Evolutionary conservation across 2,797 vertebrate species (phyloP).

Genomic region (Loriculus beryllinus): DNA sequence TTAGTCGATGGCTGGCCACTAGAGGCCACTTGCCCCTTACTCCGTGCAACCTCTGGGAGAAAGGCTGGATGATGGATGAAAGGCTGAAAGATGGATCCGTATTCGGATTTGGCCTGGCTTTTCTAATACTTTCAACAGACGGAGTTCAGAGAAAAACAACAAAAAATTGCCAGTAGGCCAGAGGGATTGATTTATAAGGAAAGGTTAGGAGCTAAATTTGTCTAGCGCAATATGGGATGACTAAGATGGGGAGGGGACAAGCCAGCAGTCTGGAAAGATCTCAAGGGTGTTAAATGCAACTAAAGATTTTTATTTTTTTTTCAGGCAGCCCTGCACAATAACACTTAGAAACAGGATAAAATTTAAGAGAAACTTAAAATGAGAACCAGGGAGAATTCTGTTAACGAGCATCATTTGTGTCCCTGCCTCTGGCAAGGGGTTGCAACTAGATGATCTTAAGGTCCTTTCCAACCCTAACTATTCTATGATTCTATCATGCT

Average conservation of each 20-base stretch:
- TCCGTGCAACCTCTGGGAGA: not conserved
- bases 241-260: constrained; percentile 65
- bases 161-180: constrained; percentile 56
- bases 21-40: constrained; percentile 48
- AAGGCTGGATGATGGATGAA: not conserved
- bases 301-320: not conserved
- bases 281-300: constrained; percentile 59
- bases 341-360: not conserved
- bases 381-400: not conserved
- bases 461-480: too few relatives aligned
- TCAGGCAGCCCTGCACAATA: constrained; percentile 31
- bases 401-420: not conserved
- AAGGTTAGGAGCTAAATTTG: constrained; percentile 73
- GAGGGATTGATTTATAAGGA: constrained; percentile 68
- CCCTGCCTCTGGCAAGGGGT: too few relatives aligned
- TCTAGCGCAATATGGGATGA: constrained; percentile 70
- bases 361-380: not conserved
- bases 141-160: constrained; percentile 35
- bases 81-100: not conserved
- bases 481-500: too few relatives aligned
- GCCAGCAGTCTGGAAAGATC: constrained; percentile 72
- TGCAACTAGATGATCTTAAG: too few relatives aligned
- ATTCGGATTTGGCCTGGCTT: not conserved
- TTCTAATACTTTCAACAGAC: constrained; percentile 1
- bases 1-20: not conserved